Conservation (phyloP, 2,797 vertebrate genomes). For the Pseudopleuronectes americanus region DNA sequence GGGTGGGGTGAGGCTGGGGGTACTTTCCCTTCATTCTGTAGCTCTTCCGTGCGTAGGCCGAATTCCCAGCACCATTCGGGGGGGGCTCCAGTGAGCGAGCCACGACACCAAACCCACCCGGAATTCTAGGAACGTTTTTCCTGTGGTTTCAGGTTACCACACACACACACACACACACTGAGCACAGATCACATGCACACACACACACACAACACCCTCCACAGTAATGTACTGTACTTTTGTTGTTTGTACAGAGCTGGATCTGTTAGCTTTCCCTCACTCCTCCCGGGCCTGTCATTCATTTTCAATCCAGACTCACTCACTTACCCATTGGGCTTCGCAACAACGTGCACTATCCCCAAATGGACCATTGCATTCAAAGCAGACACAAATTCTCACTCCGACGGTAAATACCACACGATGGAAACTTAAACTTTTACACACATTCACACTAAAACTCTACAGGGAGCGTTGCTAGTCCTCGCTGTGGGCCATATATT, state of each 20-base stretch:
- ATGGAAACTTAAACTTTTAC: slow-evolving; percentile 42
- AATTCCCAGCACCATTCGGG: slow-evolving; percentile 77
- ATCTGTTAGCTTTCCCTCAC: slow-evolving; percentile 68
- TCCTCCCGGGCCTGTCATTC: slow-evolving; percentile 63
- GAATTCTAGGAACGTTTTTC: slow-evolving; percentile 84
- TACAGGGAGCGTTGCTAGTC: slow-evolving; percentile 28
- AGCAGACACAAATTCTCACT: slow-evolving; percentile 59
- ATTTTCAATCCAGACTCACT: slow-evolving; percentile 62
- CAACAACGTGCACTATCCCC: slow-evolving; percentile 49
- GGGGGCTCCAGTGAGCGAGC: slow-evolving; percentile 74
- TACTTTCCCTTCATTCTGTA: slow-evolving; percentile 63
- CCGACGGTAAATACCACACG: slow-evolving; percentile 63
- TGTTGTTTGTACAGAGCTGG: slow-evolving; percentile 73
- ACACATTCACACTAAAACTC: slow-evolving; percentile 53
- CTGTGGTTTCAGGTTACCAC: slow-evolving; percentile 81
- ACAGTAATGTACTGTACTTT: slow-evolving; percentile 79
- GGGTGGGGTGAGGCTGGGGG: slow-evolving; percentile 26
- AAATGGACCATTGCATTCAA: slow-evolving; percentile 45
- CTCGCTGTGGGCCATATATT: slow-evolving; percentile 10
- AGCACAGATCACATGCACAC: slow-evolving; percentile 66
- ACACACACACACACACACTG: slow-evolving; percentile 65
- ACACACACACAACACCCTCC: slow-evolving; percentile 53
- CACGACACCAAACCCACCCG: slow-evolving; percentile 80
- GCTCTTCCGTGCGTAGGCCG: slow-evolving; percentile 67
- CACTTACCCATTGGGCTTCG: slow-evolving; percentile 33